phyloP scores from a whole-genome alignment of 1,140 invertebrate genomes.

The Oscheius sp. region DNA sequence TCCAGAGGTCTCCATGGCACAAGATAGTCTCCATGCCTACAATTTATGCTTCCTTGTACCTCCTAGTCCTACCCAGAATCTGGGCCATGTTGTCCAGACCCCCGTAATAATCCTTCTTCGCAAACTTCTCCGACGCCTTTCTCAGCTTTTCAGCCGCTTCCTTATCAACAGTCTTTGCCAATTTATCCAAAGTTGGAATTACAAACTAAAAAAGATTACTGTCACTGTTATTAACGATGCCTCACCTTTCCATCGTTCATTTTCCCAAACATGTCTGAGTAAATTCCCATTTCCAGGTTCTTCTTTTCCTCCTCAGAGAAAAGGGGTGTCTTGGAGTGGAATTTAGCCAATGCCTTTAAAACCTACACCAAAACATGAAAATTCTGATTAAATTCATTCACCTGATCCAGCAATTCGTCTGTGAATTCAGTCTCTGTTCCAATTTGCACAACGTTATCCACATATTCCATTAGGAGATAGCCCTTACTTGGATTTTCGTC shows the following conservation, averaged over 20 bases:
- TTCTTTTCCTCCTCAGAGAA: neutral
- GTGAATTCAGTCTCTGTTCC: neutral
- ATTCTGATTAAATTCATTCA: neutral
- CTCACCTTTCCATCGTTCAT: neutral
- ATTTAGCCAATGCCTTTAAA: neutral
- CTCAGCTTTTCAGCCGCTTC: neutral
- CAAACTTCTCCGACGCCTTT: neutral
- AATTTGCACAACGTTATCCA: neutral
- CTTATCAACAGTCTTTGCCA: neutral
- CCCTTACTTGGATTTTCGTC: neutral
- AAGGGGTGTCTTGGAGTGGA: neutral
- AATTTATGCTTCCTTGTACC: neutral
- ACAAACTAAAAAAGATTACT: neutral
- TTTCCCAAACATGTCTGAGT: neutral
- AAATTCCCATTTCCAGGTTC: neutral
- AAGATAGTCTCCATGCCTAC: neutral
- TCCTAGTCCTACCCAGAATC: neutral
- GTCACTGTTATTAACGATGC: neutral
- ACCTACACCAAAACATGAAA: neutral
- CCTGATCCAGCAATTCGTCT: neutral
- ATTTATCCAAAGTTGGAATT: neutral
- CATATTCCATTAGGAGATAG: neutral
- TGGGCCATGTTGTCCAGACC: slow-evolving; percentile 1
- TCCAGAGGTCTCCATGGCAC: neutral
- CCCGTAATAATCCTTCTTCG: neutral